phyloP scores from a whole-genome alignment of 2,797 vertebrate genomes.

The Gorsachius magnificus region DNA sequence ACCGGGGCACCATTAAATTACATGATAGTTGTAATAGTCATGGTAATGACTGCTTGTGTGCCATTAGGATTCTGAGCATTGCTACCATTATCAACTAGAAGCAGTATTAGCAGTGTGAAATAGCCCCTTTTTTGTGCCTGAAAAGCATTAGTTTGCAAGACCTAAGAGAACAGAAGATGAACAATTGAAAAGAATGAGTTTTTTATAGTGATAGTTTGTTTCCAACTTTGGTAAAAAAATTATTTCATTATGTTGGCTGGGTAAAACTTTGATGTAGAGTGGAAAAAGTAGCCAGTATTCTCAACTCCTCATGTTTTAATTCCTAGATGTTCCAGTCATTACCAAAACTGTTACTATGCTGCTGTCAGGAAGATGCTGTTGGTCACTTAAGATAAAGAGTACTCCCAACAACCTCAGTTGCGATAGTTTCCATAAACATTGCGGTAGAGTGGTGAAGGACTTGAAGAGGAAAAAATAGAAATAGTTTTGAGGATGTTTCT shows the following conservation, averaged over 20 bases:
- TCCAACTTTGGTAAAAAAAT: not conserved
- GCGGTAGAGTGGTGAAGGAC: not conserved
- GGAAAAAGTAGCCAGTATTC: not conserved
- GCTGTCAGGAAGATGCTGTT: not conserved
- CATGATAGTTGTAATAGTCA: not conserved
- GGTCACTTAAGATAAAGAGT: not conserved
- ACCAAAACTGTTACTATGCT: not conserved
- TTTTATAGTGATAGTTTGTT: not conserved
- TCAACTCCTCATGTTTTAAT: not conserved
- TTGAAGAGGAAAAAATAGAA: not conserved
- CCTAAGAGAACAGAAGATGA: not conserved
- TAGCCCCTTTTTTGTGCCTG: not conserved
- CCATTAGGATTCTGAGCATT: not conserved
- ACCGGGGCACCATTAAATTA: not conserved
- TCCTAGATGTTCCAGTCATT: not conserved
- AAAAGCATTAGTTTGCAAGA: not conserved
- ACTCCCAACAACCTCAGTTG: not conserved
- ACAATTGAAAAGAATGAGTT: not conserved
- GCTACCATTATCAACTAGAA: not conserved
- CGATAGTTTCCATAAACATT: not conserved
- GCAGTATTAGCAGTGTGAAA: not conserved
- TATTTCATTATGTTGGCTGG: not conserved
- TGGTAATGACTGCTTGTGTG: not conserved
- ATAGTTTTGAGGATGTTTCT: not conserved
- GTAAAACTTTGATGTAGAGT: not conserved